Evolutionary conservation across 2,888 invertebrate genomes (phyloP).

Genomic region (Agrilus mali): DNA sequence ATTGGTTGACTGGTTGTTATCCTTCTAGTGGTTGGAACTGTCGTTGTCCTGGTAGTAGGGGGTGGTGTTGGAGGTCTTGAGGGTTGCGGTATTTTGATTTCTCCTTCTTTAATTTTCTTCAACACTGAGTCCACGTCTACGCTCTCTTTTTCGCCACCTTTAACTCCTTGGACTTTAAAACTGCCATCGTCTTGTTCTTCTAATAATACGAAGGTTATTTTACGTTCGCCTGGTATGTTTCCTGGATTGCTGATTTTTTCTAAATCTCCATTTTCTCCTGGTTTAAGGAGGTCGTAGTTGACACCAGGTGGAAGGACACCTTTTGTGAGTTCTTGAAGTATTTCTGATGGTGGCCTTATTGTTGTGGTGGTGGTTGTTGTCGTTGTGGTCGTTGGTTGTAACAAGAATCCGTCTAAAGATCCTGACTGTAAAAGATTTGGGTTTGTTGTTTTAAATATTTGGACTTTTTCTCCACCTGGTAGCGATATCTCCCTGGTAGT

Average conservation of each 20-base stretch:
- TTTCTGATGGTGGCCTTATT: constrained; percentile 48
- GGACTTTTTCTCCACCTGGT: constrained; percentile 62
- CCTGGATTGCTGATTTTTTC: constrained; percentile 53
- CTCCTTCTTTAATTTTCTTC: constrained; percentile 67
- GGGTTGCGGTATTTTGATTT: constrained; percentile 64
- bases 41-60: constrained; percentile 3
- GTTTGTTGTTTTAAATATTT: constrained; percentile 50
- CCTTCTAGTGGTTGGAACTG: constrained; percentile 16
- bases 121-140: constrained; percentile 70
- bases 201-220: constrained; percentile 74
- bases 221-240: constrained; percentile 54
- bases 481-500: constrained; percentile 62
- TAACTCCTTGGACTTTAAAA: constrained; percentile 73
- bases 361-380: constrained; percentile 34
- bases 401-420: constrained; percentile 26
- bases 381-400: constrained; percentile 6
- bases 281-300: constrained; percentile 69
- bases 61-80: constrained; percentile 19
- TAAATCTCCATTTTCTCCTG: constrained; percentile 57
- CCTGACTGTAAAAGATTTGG: constrained; percentile 42
- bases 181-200: constrained; percentile 79
- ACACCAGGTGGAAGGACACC: constrained; percentile 67
- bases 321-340: constrained; percentile 67
- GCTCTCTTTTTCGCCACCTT: constrained; percentile 62
- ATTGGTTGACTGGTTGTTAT: constrained; percentile 14